Percentiles rank a stretch among this genome's conserved stretches.
These are phyloP conservation scores for Rhinoderma darwinii DNA, from an alignment of 2,113 vertebrate genomes.

Conservation along the genomic window DNA sequence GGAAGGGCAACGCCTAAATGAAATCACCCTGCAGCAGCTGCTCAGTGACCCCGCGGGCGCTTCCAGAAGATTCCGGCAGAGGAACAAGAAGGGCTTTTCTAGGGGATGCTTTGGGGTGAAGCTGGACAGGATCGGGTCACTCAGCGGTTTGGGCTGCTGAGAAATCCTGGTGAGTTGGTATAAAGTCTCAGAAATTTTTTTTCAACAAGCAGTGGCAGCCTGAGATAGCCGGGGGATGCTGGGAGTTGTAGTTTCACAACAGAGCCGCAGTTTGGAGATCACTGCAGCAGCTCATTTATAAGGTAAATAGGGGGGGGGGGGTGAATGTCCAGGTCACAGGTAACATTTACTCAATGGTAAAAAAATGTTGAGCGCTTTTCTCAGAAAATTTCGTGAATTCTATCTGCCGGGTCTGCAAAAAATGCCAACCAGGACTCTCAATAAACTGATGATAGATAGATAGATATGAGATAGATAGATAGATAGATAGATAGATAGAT, in stretches of 20 bases:
- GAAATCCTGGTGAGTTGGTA: neutral
- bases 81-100: slow-evolving; percentile 66
- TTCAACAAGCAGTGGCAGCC: neutral
- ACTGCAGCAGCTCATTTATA: no score
- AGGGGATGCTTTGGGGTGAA: slow-evolving; percentile 72
- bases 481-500: no score
- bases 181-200: neutral
- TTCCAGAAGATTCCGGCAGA: slow-evolving; percentile 38
- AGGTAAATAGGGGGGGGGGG: no score
- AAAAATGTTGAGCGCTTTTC: no score
- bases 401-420: no score
- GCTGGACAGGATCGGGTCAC: slow-evolving; percentile 71
- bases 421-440: no score
- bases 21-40: slow-evolving; percentile 25
- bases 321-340: no score
- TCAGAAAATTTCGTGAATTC: no score
- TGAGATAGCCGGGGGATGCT: neutral
- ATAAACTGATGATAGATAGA: no score
- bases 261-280: no score
- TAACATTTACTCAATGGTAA: no score
- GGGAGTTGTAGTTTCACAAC: neutral
- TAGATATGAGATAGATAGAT: no score
- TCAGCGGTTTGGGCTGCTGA: slow-evolving; percentile 72
- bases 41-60: slow-evolving; percentile 58
- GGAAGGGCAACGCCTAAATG: rapidly evolving